These are phyloP conservation scores for Dascyllus trimaculatus DNA, from an alignment of 2,113 vertebrate genomes.

Conservation along the genomic window DNA sequence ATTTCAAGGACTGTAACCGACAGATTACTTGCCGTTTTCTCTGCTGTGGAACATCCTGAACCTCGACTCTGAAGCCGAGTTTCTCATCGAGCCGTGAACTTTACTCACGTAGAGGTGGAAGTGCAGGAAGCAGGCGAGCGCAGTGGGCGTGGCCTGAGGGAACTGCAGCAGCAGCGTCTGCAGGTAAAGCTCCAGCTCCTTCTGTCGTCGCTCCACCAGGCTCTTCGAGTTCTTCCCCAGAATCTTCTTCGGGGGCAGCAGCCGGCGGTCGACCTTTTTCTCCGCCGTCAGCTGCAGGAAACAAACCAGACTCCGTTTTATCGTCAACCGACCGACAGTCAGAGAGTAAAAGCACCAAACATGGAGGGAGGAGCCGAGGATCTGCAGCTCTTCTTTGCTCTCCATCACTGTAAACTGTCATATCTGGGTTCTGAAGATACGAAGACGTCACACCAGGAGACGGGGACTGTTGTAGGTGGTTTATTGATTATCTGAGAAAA, in stretches of 20 bases:
- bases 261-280: conserved; percentile 92
- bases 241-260: conserved; percentile 97
- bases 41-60: too few relatives aligned
- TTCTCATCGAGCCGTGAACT: not conserved
- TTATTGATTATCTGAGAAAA: not conserved
- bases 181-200: conserved; percentile 94
- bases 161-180: conserved; percentile 92
- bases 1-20: too few relatives aligned
- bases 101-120: conserved; percentile 96
- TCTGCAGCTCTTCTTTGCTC: not conserved
- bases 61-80: too few relatives aligned
- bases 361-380: not conserved
- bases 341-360: not conserved
- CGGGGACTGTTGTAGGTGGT: not conserved
- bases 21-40: too few relatives aligned
- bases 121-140: conserved; percentile 91
- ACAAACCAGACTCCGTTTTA: not conserved
- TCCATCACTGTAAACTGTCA: too few relatives aligned
- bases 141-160: conserved; percentile 88
- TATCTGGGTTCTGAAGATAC: too few relatives aligned
- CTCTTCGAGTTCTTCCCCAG: conserved; percentile 97
- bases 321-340: too few relatives aligned
- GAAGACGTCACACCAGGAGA: not conserved
- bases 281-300: conserved; percentile 88
- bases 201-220: conserved; percentile 95